phyloP scores from a whole-genome alignment of 2,113 vertebrate genomes.

The Gopherus flavomarginatus region DNA sequence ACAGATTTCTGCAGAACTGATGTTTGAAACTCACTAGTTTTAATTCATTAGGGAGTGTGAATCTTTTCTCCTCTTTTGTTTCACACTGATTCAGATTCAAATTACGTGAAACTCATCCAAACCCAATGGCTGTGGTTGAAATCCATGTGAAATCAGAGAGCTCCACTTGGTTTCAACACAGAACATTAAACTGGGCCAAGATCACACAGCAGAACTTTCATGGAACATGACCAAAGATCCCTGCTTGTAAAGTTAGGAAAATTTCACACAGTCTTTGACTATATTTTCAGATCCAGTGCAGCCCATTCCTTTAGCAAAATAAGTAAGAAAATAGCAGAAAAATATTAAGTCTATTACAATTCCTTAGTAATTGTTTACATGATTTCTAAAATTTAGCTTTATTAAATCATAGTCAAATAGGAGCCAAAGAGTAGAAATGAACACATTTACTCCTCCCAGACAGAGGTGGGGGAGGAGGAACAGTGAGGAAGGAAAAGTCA shows the following conservation, averaged over 20 bases:
- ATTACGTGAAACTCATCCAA: not conserved
- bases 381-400: not conserved
- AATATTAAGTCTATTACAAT: not conserved
- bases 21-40: too few species aligned
- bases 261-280: not conserved
- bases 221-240: not conserved
- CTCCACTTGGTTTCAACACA: not conserved
- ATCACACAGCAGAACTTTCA: not conserved
- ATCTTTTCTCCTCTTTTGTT: not conserved
- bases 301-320: not conserved
- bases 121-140: not conserved
- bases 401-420: not conserved
- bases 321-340: not conserved
- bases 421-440: not conserved
- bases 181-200: not conserved
- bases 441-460: not conserved
- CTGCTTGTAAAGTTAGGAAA: not conserved
- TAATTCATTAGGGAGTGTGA: not conserved
- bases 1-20: too few species aligned
- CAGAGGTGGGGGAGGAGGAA: not conserved
- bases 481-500: not conserved
- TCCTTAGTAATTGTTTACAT: not conserved
- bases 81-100: constrained; percentile 24
- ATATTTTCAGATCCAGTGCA: not conserved
- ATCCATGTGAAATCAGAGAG: not conserved